Evolutionary conservation across 2,113 vertebrate species (phyloP).

Genomic region (Naja naja): DNA sequence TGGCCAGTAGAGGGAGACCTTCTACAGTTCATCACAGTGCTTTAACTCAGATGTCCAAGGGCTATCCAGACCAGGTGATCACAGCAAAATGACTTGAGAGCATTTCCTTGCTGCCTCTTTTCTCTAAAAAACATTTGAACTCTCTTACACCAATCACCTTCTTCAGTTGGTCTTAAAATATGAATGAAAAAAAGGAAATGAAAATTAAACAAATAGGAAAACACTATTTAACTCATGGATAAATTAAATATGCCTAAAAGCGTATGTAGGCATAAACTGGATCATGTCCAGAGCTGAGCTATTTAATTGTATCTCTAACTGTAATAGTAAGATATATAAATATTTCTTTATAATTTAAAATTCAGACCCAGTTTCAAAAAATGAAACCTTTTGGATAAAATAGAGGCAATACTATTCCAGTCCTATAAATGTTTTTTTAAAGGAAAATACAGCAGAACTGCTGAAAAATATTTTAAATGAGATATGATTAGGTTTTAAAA

Average conservation of each 20-base stretch:
- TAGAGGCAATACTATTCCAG: not conserved
- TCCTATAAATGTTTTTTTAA: not conserved
- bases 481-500: not conserved
- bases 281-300: not conserved
- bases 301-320: not conserved
- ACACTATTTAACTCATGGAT: not conserved
- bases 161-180: not conserved
- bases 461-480: not conserved
- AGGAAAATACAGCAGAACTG: not conserved
- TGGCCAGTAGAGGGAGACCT: not conserved
- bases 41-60: not conserved
- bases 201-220: not conserved
- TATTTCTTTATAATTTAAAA: not conserved
- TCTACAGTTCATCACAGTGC: not conserved
- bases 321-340: not conserved
- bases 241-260: not conserved
- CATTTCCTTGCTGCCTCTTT: not conserved
- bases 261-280: not conserved
- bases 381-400: not conserved
- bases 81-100: not conserved
- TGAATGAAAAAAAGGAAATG: not conserved
- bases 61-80: not conserved
- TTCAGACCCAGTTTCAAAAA: not conserved
- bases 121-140: not conserved
- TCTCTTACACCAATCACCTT: not conserved